Evolutionary conservation across 2,797 vertebrate species (phyloP).

Genomic region (Myiotriccus ornatus): DNA sequence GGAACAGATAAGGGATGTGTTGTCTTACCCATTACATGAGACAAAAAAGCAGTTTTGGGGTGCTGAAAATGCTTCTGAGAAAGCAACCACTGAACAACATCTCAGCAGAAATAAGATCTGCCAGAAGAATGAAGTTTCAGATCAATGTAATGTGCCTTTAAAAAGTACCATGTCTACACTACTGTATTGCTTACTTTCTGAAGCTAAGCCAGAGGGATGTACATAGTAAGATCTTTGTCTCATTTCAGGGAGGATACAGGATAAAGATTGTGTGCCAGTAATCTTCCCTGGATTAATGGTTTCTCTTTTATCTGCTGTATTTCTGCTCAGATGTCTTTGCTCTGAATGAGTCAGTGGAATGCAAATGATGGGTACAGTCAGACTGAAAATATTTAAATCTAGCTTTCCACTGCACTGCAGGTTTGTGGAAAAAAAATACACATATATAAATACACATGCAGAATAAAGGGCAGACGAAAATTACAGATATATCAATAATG

Average conservation of each 20-base stretch:
- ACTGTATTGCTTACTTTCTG: constrained; percentile 77
- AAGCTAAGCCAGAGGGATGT: constrained; percentile 82
- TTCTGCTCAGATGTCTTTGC: constrained; percentile 97
- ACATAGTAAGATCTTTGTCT: constrained; percentile 85
- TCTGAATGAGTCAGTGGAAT: constrained; percentile 94
- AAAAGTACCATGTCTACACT: constrained; percentile 69
- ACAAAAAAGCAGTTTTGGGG: background rate
- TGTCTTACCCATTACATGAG: background rate
- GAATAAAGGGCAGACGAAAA: constrained; percentile 73
- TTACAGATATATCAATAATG: constrained; percentile 69
- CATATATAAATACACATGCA: constrained; percentile 36
- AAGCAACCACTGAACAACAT: constrained; percentile 20
- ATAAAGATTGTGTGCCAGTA: constrained; percentile 98
- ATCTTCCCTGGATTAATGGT: constrained; percentile 99
- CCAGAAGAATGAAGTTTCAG: constrained; percentile 41
- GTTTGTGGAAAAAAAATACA: constrained; percentile 61
- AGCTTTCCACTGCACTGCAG: constrained; percentile 81
- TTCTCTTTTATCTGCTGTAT: constrained; percentile 99
- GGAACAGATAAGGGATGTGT: background rate
- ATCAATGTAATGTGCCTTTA: constrained; percentile 72
- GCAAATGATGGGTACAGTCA: constrained; percentile 87
- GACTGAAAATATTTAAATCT: constrained; percentile 85
- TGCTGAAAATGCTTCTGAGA: background rate
- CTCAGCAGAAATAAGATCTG: constrained; percentile 19
- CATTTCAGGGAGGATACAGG: constrained; percentile 84